Evolutionary conservation across 2,797 vertebrate species (phyloP), one percentile per base, ranked within the genome.

Genomic region (Dendrocincla fuliginosa): DNA sequence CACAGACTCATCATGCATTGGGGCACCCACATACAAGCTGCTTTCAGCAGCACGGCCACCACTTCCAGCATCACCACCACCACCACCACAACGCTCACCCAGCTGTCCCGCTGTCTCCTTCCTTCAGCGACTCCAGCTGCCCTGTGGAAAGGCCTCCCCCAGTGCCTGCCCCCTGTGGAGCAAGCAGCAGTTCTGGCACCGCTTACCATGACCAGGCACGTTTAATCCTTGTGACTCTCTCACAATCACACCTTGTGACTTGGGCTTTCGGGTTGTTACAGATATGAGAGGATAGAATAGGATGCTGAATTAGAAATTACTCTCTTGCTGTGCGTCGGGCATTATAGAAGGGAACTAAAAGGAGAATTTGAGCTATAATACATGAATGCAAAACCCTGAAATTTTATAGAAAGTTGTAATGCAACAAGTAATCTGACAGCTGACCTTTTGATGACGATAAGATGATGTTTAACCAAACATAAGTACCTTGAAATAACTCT

Each of bases 161-260:
- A 18, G 97, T 99, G 85, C 98, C 98, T 2, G 98, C 98, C 16
- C 98, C 98, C 19, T 99, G 99, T 56, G 98, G 98, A 87, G 98
- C 98, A 30, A 98, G 98, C 94, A 98, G 98, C 96, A 98, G 96
- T 90, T 98, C 98, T 95, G 97, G 97, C 96, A 97, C 95, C 83
- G 98, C 98, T 90, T 99, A 99, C 97, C 99, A 99, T 3, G 99
- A 99, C 94, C 99, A 99, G 99, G 99, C 99, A 98, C 24, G 98
- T 97, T 81, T 42, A 27, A 49, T 77, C 89, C 64, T 76, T 53
- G 27, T 60, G 64, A n/a, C 70, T 55, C 49, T 84, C 28, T 67
- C 46, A 64, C 44, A 27, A 3, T 84, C 59, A 47, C 46, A 47
- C 52, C 80, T 78, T 41, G 46, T 64, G 52, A 71, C 71, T 86